Conservation (phyloP, 2,888 invertebrate genomes). For the Acrobasis consociella region DNA sequence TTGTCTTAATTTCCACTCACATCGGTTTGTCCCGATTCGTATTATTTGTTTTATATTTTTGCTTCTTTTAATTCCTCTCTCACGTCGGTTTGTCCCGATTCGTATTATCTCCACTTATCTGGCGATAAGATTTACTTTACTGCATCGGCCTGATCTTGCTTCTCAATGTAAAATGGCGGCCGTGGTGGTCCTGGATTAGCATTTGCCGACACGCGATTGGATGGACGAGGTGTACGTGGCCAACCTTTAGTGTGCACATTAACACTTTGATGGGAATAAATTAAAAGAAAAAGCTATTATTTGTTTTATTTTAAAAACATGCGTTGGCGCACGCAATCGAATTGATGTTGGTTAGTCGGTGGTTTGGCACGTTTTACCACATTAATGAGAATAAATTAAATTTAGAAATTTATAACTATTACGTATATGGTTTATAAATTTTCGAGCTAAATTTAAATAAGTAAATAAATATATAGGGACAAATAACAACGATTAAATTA, state of each 20-base stretch:
- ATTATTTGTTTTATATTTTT: background rate
- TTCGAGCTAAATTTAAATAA: no score
- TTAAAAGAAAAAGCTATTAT: constrained; percentile 4
- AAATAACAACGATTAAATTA: no score
- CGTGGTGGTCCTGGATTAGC: constrained; percentile 51
- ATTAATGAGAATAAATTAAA: background rate
- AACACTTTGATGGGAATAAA: constrained; percentile 9
- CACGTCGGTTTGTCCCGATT: background rate
- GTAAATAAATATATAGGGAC: no score
- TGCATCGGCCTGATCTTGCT: constrained; percentile 6
- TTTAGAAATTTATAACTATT: background rate
- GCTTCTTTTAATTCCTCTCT: background rate
- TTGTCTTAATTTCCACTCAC: no score
- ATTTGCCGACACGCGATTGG: constrained; percentile 45
- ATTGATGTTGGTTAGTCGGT: background rate
- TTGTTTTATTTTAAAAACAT: background rate
- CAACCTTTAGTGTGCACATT: constrained; percentile 9
- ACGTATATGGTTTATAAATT: no score
- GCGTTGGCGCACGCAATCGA: background rate
- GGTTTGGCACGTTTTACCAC: background rate
- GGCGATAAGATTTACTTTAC: constrained; percentile 6
- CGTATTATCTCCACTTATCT: background rate
- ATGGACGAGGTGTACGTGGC: background rate
- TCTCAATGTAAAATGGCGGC: constrained; percentile 21
- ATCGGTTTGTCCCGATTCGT: background rate